phyloP scores from a whole-genome alignment of 1,140 invertebrate species.

The Diorhabda carinulata region DNA sequence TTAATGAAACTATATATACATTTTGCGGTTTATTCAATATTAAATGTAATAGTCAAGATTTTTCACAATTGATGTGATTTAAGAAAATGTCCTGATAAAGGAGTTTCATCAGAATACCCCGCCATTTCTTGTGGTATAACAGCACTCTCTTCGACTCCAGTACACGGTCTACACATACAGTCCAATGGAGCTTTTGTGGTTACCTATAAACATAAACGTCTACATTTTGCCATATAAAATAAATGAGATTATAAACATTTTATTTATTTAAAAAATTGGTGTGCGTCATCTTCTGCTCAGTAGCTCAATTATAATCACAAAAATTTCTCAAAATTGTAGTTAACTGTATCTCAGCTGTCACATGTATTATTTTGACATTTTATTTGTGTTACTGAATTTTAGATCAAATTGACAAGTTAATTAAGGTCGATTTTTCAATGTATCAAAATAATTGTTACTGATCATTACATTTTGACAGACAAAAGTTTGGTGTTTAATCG shows the following conservation, averaged over 20 bases:
- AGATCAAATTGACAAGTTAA: neutral
- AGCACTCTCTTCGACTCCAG: conserved; percentile 78
- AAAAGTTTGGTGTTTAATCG: neutral
- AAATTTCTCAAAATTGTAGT: too few species aligned
- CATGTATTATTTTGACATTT: neutral
- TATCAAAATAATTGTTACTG: neutral
- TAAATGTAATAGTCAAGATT: neutral
- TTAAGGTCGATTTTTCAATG: neutral
- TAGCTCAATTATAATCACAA: too few species aligned
- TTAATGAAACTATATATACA: too few species aligned
- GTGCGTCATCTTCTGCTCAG: too few species aligned
- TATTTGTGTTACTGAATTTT: neutral
- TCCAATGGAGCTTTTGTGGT: conserved; percentile 85
- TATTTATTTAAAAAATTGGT: too few species aligned
- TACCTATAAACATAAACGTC: conserved; percentile 56
- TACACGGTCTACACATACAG: conserved; percentile 92
- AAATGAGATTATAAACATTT: too few species aligned
- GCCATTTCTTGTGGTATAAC: conserved; percentile 87
- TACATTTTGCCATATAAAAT: too few species aligned
- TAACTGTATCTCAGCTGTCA: neutral
- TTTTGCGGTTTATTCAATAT: neutral
- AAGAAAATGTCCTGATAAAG: conserved; percentile 68
- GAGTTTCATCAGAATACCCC: conserved; percentile 77
- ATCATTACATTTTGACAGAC: neutral
- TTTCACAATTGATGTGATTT: conserved; percentile 48